Base-by-base conservation (phyloP, 2,888 invertebrate genomes). In the Dolichopus griseipennis region DNA sequence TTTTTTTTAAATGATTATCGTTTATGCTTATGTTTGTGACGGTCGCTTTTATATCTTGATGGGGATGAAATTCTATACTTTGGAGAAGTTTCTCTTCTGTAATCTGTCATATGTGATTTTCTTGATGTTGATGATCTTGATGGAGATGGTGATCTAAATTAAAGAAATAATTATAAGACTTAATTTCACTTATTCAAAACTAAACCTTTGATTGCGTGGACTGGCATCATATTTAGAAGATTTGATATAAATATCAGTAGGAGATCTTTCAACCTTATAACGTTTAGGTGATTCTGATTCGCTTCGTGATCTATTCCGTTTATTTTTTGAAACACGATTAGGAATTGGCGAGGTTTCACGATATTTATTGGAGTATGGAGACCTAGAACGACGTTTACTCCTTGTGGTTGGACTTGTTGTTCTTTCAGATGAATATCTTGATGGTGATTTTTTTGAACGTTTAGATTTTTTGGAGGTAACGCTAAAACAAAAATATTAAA, bases 11-110 rank as follows among this genome's bases (percentile, higher is more conserved):
- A 27, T 1, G 4, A 18, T 52, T 18, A 52, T 52, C 82, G 81
- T 73, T 83, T 82, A 74, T 84, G 83, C 74, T 83, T 84, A 73
- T 83, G 84, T 74, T 83, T 84, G 72, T 83, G 83, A 72, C 83
- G 83, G 66, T 83, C 82, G 34, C 76, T 75, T 8, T 77, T 78
- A 72, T 75, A 79, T 69, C 73, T 75, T 61, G 68, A 68, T 65
- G 70, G 72, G 7, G 78, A 73, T 5, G 77, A 73, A 68, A 73
- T 76, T 69, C 77, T 70, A 15, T 72, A 77, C 65, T 75, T 73
- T n/a, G 82, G 78, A 4, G 82, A 78, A 15, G 78, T 76, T 68
- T 78, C 78, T 76, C 61, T 0, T 52, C 27, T 65, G 27, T 61
- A 21, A 12, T 52, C 64, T 9, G 64, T 15, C 43, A 34, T 22